These are phyloP conservation scores for Seriola quinqueradiata DNA, from an alignment of 2,113 vertebrate genomes.

Conservation along the genomic window DNA sequence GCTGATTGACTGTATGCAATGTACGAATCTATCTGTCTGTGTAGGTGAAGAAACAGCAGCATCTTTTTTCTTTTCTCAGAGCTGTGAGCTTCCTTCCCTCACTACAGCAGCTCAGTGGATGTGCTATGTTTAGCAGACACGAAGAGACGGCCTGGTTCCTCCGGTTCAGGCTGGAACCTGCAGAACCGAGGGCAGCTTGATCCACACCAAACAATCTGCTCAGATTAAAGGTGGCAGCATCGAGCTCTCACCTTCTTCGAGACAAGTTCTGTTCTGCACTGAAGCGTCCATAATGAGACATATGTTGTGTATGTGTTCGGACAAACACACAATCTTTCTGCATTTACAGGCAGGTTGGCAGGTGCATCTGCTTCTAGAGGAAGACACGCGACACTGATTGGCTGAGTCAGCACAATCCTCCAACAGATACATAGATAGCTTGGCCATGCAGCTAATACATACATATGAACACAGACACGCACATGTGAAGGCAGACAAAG, in stretches of 20 bases:
- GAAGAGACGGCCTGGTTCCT: neutral
- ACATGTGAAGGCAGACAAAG: neutral
- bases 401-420: slow-evolving; percentile 55
- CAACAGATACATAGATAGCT: slow-evolving; percentile 46
- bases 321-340: slow-evolving; percentile 42
- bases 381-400: slow-evolving; percentile 27
- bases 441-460: neutral
- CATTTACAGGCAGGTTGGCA: slow-evolving; percentile 44
- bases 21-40: too few species aligned
- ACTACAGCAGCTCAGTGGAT: slow-evolving; percentile 1
- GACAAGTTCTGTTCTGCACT: slow-evolving; percentile 3
- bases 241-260: neutral
- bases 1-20: too few species aligned
- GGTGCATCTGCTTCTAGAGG: slow-evolving; percentile 33
- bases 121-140: slow-evolving; percentile 24
- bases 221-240: neutral
- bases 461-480: neutral
- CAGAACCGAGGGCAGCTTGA: slow-evolving; percentile 3
- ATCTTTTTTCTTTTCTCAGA: neutral
- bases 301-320: slow-evolving; percentile 31
- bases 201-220: neutral
- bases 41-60: too few species aligned
- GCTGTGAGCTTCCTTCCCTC: neutral
- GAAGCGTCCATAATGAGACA: slow-evolving; percentile 52
- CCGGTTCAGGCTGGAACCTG: neutral